Base-by-base conservation (phyloP, 2,113 vertebrate species). In the Ivindomyrus marchei region DNA sequence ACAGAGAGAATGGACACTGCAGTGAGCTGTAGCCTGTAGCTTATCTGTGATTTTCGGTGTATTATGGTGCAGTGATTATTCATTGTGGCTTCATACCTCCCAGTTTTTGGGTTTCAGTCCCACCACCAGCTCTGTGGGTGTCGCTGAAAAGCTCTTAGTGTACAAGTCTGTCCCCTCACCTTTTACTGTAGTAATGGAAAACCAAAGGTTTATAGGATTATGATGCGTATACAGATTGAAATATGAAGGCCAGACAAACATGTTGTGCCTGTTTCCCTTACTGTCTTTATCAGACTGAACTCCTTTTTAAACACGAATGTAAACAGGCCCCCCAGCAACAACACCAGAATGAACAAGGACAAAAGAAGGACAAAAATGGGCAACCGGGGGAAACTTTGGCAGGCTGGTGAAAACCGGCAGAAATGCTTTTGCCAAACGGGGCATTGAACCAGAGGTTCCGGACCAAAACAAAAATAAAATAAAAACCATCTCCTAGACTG, bases 391-490 rank as follows among this genome's bases (percentile, higher is more conserved):
- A 80, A 31, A 80, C 74, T 80, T 80, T 80, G 74, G 74, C 74
- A 80, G 74, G 31, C 74, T 42, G 31, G 74, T 19, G 74, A 27
- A 80, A 80, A 36, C 74, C 74, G 74, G 74, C 74, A 80, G 74
- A 80, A 19, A 80, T 42, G 36, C 36, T 42, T 56, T 80, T 80
- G 74, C 74, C 74, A 80, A 80, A 80, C 62, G 3, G 27, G 62
- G 62, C 62, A 70, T 42, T 80, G 74, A 80, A 80, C 36, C 36
- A 17, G 74, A 80, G 74, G 74, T 80, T 80, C 74, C 74, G 74
- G 74, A 80, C 74, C 74, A 80, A 80, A 80, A 80, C 36, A 80
- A 80, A 80, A 80, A 80, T 80, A 42, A 80, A 80, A 80, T 80
- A 80, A 80, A 80, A 42, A 42, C 17, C 62, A 7, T 19, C 74